phyloP scores from a whole-genome alignment of 2,797 vertebrate species.

The Antrozous pallidus region DNA sequence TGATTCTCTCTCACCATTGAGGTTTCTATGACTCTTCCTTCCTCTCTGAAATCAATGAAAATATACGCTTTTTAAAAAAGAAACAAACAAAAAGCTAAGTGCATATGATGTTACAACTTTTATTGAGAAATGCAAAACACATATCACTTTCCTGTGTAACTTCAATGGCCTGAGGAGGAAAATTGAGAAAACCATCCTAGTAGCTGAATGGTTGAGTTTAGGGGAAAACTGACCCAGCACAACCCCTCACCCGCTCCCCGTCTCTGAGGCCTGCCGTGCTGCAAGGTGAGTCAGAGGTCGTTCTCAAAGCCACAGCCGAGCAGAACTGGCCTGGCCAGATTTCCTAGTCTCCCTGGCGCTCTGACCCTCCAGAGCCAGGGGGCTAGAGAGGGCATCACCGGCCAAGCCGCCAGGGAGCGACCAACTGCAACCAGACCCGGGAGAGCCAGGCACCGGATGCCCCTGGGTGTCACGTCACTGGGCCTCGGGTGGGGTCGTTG shows the following conservation, averaged over 20 bases:
- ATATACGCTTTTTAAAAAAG: too few species aligned
- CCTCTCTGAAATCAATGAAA: too few species aligned
- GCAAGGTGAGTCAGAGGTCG: slow-evolving; percentile 51
- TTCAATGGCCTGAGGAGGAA: background rate
- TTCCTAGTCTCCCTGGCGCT: background rate
- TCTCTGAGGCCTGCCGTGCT: slow-evolving; percentile 25
- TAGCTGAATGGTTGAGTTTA: background rate
- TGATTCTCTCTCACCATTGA: too few species aligned
- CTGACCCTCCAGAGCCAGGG: background rate
- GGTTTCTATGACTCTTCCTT: too few species aligned
- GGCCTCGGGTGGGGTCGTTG: too few species aligned
- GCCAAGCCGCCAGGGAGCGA: background rate
- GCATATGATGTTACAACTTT: background rate
- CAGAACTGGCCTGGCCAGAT: slow-evolving; percentile 40
- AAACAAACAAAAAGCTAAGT: background rate
- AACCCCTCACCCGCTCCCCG: background rate
- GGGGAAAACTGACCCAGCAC: background rate
- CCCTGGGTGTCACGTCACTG: background rate
- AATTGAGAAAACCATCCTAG: background rate
- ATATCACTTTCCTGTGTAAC: background rate
- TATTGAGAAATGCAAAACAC: background rate
- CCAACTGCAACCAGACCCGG: background rate
- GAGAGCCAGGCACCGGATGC: fast-evolving
- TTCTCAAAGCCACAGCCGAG: background rate
- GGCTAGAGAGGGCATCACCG: background rate